Evolutionary conservation across 2,113 vertebrate genomes (phyloP).

Genomic region (Turnix velox): DNA sequence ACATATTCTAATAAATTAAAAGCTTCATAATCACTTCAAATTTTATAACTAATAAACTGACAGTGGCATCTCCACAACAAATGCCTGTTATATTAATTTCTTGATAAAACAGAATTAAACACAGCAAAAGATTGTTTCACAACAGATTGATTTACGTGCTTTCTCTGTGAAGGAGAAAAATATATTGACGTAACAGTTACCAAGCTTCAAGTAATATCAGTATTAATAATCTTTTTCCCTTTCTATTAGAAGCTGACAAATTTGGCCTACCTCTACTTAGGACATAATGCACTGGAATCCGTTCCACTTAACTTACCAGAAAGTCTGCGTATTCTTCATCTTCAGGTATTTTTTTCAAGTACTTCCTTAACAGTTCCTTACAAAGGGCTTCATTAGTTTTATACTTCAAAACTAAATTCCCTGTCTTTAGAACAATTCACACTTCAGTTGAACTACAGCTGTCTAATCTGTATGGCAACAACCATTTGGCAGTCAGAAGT

Average conservation of each 20-base stretch:
- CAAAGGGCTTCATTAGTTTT: not conserved
- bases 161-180: not conserved
- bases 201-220: not conserved
- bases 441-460: not conserved
- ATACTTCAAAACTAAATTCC: not conserved
- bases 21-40: not conserved
- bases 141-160: not conserved
- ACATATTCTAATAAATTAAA: not conserved
- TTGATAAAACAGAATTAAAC: not conserved
- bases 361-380: not conserved
- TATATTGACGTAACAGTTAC: not conserved
- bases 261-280: conserved; percentile 84
- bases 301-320: conserved; percentile 89
- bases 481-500: not conserved
- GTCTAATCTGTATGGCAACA: not conserved
- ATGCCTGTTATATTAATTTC: not conserved
- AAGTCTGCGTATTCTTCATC: conserved; percentile 85
- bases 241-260: conserved; percentile 82
- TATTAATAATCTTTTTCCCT: not conserved
- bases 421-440: not conserved
- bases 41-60: not conserved
- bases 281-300: conserved; percentile 87
- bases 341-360: conserved; percentile 80
- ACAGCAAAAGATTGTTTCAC: not conserved
- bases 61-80: not conserved